Evolutionary conservation across 2,113 vertebrate genomes (phyloP).

Genomic region (Laterallus jamaicensis): DNA sequence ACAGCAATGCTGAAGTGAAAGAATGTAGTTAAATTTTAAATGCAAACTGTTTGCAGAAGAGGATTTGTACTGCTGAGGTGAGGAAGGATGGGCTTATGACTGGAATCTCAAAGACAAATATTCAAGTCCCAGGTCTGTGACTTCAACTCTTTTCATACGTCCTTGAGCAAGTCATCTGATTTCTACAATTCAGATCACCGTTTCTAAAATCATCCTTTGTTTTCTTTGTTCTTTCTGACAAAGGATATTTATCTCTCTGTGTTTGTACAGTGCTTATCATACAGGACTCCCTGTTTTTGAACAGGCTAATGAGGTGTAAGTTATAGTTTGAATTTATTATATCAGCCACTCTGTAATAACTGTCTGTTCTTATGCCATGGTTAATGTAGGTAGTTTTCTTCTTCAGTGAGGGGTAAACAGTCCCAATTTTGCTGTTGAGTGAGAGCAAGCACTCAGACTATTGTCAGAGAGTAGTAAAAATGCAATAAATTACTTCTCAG

Average conservation of each 20-base stretch:
- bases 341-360: not conserved
- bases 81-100: not conserved
- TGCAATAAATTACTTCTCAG: not conserved
- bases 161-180: not conserved
- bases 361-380: not conserved
- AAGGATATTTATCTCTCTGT: not conserved
- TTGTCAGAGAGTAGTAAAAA: not conserved
- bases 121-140: not conserved
- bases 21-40: not conserved
- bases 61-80: not conserved
- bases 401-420: not conserved
- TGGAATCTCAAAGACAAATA: not conserved
- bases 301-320: constrained; percentile 40
- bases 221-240: constrained; percentile 14
- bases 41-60: not conserved
- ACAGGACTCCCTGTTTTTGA: not conserved
- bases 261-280: not conserved
- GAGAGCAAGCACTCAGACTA: not conserved
- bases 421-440: not conserved
- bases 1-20: not conserved
- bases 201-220: not conserved
- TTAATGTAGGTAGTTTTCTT: not conserved
- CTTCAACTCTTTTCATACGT: not conserved
- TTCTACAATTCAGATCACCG: accelerated
- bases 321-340: constrained; percentile 22